Percentiles rank a stretch among this genome's conserved stretches.
These are phyloP conservation scores for Nymphalis c-album DNA, from an alignment of 2,888 invertebrate genomes.

Conservation along the genomic window DNA sequence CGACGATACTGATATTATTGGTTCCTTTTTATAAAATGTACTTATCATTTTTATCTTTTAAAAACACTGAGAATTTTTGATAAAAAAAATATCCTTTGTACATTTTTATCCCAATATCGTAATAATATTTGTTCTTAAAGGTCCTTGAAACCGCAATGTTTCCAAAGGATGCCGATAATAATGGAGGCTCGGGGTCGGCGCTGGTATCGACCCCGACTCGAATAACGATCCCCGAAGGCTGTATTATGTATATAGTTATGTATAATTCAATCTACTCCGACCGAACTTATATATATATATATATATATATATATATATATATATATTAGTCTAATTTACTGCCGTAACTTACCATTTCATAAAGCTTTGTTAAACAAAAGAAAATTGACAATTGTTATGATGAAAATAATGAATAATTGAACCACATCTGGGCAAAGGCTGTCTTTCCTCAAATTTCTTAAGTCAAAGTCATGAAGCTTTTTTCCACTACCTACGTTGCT, in stretches of 20 bases:
- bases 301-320: too few species aligned
- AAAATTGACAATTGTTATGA: too few species aligned
- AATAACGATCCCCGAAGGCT: slow-evolving; percentile 3
- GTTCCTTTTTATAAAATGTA: too few species aligned
- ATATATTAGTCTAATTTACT: neutral
- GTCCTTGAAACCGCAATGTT: slow-evolving; percentile 9
- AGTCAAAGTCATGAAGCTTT: too few species aligned
- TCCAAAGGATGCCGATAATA: slow-evolving; percentile 19
- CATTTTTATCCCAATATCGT: neutral
- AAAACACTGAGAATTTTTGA: too few species aligned
- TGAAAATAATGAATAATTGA: too few species aligned
- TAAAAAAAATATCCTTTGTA: neutral
- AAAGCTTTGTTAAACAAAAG: too few species aligned
- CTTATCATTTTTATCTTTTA: too few species aligned
- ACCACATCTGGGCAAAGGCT: too few species aligned
- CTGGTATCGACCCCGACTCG: slow-evolving; percentile 14
- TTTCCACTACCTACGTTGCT: too few species aligned
- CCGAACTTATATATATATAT: neutral
- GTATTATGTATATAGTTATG: neutral
- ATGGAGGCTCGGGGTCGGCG: slow-evolving; percentile 6
- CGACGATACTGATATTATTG: too few species aligned
- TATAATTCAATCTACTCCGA: neutral
- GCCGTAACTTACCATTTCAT: neutral
- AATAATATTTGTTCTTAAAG: neutral
- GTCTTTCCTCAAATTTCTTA: too few species aligned